Conservation (phyloP, 2,797 vertebrate species). For the Chelidonichthys spinosus region DNA sequence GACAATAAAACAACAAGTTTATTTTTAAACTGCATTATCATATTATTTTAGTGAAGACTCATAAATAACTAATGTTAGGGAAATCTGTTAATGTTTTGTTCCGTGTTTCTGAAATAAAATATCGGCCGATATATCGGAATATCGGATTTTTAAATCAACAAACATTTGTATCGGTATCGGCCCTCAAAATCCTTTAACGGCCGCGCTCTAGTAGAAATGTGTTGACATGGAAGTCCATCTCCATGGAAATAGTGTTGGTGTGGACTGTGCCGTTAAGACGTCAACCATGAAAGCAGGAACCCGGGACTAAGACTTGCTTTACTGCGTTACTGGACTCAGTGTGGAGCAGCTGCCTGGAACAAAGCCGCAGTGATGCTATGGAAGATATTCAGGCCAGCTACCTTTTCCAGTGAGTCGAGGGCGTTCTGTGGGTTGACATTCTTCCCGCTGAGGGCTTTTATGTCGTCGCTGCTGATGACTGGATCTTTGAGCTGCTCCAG, state of each 20-base stretch:
- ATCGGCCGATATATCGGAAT: too few species aligned
- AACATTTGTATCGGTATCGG: too few species aligned
- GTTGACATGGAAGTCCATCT: neutral
- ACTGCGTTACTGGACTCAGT: neutral
- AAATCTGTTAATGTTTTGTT: too few species aligned
- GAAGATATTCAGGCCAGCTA: conserved; percentile 57
- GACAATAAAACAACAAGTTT: too few species aligned
- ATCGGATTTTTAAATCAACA: too few species aligned
- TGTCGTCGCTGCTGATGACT: conserved; percentile 87
- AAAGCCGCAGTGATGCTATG: neutral
- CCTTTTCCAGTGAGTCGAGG: conserved; percentile 91
- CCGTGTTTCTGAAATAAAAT: too few species aligned
- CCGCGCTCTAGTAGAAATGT: neutral
- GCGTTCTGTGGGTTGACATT: conserved; percentile 81
- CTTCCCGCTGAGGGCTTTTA: conserved; percentile 84
- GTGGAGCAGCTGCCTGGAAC: neutral
- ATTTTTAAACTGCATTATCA: too few species aligned
- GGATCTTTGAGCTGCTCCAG: conserved; percentile 96
- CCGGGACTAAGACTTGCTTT: neutral
- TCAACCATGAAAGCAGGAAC: neutral
- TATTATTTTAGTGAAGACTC: too few species aligned
- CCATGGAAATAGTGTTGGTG: too few species aligned
- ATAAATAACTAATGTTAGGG: too few species aligned
- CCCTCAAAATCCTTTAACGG: too few species aligned
- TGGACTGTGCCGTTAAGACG: neutral